These are phyloP conservation scores for Heterocephalus glaber DNA, from an alignment of 2,113 vertebrate species.

Conservation along the genomic window DNA sequence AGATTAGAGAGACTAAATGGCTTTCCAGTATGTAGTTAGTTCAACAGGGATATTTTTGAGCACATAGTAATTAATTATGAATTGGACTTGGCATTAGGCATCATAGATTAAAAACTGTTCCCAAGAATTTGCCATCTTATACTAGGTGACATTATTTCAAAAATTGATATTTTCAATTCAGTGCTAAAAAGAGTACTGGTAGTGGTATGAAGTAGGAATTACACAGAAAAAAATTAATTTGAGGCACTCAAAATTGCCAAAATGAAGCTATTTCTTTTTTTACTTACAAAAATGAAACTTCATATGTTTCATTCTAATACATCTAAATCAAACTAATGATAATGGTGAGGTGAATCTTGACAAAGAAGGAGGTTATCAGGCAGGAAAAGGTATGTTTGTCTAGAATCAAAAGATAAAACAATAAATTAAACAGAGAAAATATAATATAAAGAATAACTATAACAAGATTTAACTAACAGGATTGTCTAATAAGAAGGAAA, in stretches of 20 bases:
- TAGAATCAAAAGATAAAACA: not conserved
- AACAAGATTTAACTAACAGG: not conserved
- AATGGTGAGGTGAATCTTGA: not conserved
- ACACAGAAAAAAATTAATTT: slow-evolving; percentile 61
- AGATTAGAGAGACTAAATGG: slow-evolving; percentile 61
- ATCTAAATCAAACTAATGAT: not conserved
- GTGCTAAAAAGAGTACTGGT: not conserved
- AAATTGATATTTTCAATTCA: slow-evolving; percentile 62
- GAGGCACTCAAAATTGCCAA: slow-evolving; percentile 45
- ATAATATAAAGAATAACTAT: slow-evolving; percentile 33
- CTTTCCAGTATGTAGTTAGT: slow-evolving; percentile 56
- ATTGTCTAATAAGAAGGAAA: not conserved
- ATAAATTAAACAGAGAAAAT: not conserved
- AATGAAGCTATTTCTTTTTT: slow-evolving; percentile 15
- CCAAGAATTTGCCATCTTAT: slow-evolving; percentile 50
- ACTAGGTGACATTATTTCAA: slow-evolving; percentile 58
- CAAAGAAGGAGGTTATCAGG: not conserved
- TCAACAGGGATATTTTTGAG: slow-evolving; percentile 27
- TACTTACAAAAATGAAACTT: slow-evolving; percentile 47
- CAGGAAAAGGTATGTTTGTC: not conserved
- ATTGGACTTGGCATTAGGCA: slow-evolving; percentile 60
- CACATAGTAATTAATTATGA: slow-evolving; percentile 65
- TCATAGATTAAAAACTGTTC: slow-evolving; percentile 64
- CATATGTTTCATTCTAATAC: slow-evolving; percentile 24
- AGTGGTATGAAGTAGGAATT: not conserved